A percentile compares a stretch with the other conserved stretches of the same genome.
These are phyloP conservation scores for Ruditapes philippinarum DNA, from an alignment of 1,140 invertebrate species.

Conservation along the genomic window DNA sequence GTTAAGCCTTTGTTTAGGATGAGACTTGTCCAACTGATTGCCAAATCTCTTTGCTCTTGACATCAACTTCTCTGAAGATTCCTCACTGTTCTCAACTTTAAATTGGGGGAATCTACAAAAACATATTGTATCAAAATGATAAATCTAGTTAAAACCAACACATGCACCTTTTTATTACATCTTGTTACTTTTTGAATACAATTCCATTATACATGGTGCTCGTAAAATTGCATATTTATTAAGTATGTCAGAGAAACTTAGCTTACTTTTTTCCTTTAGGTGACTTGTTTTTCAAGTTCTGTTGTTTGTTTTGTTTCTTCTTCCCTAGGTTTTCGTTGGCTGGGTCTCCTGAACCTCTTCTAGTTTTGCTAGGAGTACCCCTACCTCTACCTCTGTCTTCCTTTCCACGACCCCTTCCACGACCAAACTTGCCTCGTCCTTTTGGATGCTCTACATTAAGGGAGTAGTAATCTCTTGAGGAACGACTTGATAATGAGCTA, in stretches of 20 bases:
- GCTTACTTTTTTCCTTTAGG: slow-evolving; percentile 41
- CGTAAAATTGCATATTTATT: too few relatives aligned
- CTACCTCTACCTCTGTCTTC: slow-evolving; percentile 36
- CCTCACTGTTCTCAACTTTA: slow-evolving; percentile 66
- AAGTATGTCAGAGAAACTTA: too few relatives aligned
- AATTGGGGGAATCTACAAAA: slow-evolving; percentile 48
- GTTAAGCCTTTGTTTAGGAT: slow-evolving; percentile 74
- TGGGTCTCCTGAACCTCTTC: slow-evolving; percentile 34
- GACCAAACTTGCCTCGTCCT: slow-evolving; percentile 65
- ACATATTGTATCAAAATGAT: too few relatives aligned
- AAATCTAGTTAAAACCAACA: too few relatives aligned
- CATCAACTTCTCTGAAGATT: slow-evolving; percentile 84
- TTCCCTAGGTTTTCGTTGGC: slow-evolving; percentile 1
- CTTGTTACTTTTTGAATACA: too few relatives aligned
- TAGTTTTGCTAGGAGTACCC: background rate
- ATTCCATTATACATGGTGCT: too few relatives aligned
- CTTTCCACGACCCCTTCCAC: slow-evolving; percentile 66
- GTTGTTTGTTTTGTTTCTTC: slow-evolving; percentile 54
- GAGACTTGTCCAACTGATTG: slow-evolving; percentile 78
- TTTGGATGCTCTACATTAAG: slow-evolving; percentile 39
- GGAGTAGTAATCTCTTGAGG: slow-evolving; percentile 26
- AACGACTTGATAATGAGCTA: slow-evolving; percentile 28
- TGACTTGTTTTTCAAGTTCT: slow-evolving; percentile 69
- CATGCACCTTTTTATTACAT: too few relatives aligned
- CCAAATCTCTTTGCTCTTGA: slow-evolving; percentile 94